Evolutionary conservation across 1,140 invertebrate species (phyloP).

Genomic region (Drosophila teissieri): DNA sequence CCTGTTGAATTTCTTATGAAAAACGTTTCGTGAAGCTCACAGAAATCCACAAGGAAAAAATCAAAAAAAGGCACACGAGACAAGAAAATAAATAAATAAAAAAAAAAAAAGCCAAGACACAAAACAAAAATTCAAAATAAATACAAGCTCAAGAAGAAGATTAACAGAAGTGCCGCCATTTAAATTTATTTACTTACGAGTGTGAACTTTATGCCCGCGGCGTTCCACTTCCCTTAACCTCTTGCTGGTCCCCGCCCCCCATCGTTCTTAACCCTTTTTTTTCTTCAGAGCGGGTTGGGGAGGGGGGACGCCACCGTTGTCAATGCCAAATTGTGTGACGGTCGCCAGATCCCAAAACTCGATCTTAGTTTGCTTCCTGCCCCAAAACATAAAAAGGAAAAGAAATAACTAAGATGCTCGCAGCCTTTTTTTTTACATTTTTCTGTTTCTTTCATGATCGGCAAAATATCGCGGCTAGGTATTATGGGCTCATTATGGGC

Average conservation of each 20-base stretch:
- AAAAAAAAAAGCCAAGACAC: not conserved
- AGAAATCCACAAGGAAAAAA: conserved; percentile 21
- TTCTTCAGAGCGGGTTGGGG: too few species aligned
- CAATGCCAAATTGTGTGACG: conserved; percentile 72
- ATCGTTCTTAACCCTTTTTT: conserved; percentile 4
- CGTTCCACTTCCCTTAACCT: conserved; percentile 45
- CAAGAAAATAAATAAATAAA: not conserved
- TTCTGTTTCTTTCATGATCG: conserved; percentile 28
- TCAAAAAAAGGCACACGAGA: conserved; percentile 2
- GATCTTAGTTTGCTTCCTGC: conserved; percentile 56
- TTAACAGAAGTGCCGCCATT: conserved; percentile 81
- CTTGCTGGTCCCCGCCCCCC: not conserved
- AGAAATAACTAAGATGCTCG: conserved; percentile 2
- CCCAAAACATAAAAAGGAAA: conserved; percentile 33
- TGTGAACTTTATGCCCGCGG: conserved; percentile 81
- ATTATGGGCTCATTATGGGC: conserved; percentile 40
- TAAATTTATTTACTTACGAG: conserved; percentile 83
- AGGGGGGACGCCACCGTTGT: conserved; percentile 62
- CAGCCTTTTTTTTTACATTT: conserved; percentile 21
- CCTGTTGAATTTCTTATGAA: conserved; percentile 80
- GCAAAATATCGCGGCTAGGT: conserved; percentile 35
- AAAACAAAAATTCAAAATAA: conserved; percentile 49
- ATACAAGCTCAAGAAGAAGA: conserved; percentile 54
- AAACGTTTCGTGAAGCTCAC: conserved; percentile 62
- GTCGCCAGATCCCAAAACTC: conserved; percentile 55